Percentiles rank a stretch among this genome's conserved stretches.
Conservation (phyloP, 1,140 invertebrate genomes). For the Saccostrea echinata region DNA sequence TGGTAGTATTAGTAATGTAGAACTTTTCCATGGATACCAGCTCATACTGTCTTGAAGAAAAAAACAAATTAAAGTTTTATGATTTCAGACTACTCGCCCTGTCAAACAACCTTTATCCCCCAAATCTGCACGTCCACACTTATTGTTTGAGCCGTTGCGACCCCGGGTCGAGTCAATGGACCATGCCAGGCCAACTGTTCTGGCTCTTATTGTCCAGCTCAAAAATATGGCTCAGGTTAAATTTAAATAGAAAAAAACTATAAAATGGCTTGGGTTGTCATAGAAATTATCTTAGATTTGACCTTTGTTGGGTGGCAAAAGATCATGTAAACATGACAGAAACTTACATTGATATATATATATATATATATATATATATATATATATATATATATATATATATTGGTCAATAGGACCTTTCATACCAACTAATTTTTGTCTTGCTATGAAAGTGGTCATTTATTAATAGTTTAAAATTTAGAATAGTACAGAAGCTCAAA, state of each 20-base stretch:
- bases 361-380: no score
- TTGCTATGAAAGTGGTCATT: background rate
- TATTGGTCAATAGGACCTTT: background rate
- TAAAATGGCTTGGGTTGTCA: background rate
- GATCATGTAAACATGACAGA: background rate
- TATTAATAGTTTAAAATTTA: background rate
- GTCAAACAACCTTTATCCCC: conserved; percentile 2
- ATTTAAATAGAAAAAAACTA: background rate
- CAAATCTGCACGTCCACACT: background rate
- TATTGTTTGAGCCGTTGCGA: background rate
- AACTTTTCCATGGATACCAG: background rate
- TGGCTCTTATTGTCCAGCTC: conserved; percentile 47
- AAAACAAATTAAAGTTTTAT: background rate
- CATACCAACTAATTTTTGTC: background rate
- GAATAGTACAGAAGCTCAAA: no score
- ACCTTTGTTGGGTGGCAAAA: background rate
- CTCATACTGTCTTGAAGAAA: background rate
- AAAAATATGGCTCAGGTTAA: conserved; percentile 57
- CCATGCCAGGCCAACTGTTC: conserved; percentile 47
- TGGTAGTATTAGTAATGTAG: background rate
- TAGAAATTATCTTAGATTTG: background rate
- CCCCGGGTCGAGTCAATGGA: conserved; percentile 20
- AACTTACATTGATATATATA: background rate
- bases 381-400: background rate
- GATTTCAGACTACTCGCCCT: background rate